Evolutionary conservation across 1,140 invertebrate species (phyloP), one percentile per base, ranked within the genome.

Genomic region (Brachionus paranguensis): DNA sequence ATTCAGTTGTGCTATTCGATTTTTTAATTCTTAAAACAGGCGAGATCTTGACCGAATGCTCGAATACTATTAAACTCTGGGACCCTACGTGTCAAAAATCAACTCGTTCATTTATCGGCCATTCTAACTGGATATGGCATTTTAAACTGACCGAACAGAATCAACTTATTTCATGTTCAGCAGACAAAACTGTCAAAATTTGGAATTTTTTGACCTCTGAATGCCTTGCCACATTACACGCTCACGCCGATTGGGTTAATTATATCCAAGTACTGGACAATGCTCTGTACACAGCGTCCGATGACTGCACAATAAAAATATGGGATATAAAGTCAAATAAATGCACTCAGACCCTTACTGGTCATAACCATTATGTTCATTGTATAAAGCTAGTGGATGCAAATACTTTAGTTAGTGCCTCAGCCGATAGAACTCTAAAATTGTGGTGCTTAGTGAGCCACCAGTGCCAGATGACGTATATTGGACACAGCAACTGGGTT

Each of bases 331-430:
- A 20, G 11, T 41, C 29, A 14, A 41, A 41, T 20, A 72, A 11
- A 37, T 72, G 68, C 37, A 37, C 29, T 8, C 0, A 72, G 37
- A 72, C 68, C 11, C 11, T 72, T 1, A 41, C 3, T 10, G 68
- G 29, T 41, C 68, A 72, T 43, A 72, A 72, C 29, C 68, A 72
- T 43, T 72, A 72, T 8, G 68, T 72, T 72, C 68, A 72, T n/a
- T 72, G 68, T 41, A 37, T 72, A 12, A 72, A 72, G n/a, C n/a
- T 72, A 20, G 5, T 72, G 3, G 33, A 72, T 37, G 14, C 37
- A 6, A 41, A 37, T 41, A 72, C n/a, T 72, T 72, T 72, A 72
- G 1, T 72, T 5, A 72, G 68, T 72, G 68, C 12, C 11, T 72
- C 68, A 7, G 68, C 68, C 1, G 68, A 72, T 72, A 37, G 68